A percentile compares a stretch with the other conserved stretches of the same genome.
phyloP scores from a whole-genome alignment of 2,113 vertebrate genomes.

The Campylorhamphus procurvoides region DNA sequence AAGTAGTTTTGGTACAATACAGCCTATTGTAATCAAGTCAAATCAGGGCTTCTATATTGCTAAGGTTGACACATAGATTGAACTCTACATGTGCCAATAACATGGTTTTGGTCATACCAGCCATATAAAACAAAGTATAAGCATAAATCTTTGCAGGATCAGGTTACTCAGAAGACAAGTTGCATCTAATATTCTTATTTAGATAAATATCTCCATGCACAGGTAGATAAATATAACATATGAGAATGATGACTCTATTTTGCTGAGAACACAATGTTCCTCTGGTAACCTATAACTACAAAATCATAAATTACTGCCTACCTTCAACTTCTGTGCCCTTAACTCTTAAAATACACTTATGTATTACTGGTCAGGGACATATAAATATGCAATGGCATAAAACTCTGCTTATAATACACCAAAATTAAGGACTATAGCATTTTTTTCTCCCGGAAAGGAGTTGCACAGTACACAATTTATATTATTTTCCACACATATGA shows the following conservation, averaged over 20 bases:
- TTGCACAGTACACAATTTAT: neutral
- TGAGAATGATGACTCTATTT: neutral
- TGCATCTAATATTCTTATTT: neutral
- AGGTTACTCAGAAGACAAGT: neutral
- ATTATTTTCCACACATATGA: neutral
- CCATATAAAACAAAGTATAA: neutral
- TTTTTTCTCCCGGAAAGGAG: neutral
- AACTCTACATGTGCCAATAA: neutral
- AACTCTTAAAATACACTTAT: neutral
- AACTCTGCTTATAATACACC: neutral
- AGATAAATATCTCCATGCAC: neutral
- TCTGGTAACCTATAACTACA: neutral
- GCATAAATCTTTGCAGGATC: neutral
- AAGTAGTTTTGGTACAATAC: neutral
- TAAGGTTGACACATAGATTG: neutral
- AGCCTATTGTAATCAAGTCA: neutral
- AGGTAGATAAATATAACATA: neutral
- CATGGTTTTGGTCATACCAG: neutral
- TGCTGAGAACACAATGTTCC: neutral
- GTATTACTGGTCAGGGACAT: neutral
- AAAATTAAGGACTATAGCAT: neutral
- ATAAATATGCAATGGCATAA: conserved; percentile 16
- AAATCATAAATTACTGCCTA: neutral
- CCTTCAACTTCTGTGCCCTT: neutral
- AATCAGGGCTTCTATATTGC: neutral